Conservation (phyloP, 2,113 vertebrate genomes). For the Chiloscyllium plagiosum region DNA sequence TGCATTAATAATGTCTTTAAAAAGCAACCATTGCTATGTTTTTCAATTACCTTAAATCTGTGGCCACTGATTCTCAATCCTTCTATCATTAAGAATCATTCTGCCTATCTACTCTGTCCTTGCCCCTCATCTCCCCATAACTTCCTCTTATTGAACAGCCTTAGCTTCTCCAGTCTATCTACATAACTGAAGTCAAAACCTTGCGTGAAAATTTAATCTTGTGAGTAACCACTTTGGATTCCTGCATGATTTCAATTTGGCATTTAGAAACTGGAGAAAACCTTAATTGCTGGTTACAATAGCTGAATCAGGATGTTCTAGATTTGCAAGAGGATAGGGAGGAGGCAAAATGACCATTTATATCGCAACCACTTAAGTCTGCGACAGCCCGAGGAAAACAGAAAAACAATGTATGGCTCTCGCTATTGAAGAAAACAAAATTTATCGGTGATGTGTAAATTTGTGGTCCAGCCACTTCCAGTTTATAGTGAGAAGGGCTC, state of each 20-base stretch:
- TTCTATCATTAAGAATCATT: no score
- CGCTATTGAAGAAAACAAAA: neutral
- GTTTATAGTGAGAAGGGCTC: neutral
- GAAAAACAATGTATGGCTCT: neutral
- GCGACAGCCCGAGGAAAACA: neutral
- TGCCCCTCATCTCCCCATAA: neutral
- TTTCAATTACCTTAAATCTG: neutral
- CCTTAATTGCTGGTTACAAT: neutral
- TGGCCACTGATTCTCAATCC: no score
- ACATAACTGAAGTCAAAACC: neutral
- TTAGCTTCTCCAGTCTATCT: neutral
- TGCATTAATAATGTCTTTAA: neutral
- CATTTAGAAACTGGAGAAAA: constrained; percentile 8
- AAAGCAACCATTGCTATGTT: neutral
- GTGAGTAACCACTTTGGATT: neutral
- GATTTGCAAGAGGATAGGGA: neutral
- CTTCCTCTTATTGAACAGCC: neutral
- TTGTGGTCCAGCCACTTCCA: neutral
- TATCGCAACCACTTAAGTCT: neutral
- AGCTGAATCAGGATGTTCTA: neutral
- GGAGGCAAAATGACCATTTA: neutral
- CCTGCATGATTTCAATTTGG: neutral
- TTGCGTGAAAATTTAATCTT: neutral
- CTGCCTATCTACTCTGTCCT: neutral
- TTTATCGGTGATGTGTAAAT: neutral